Base-by-base conservation (phyloP, 2,797 vertebrate species). In the Carcharodon carcharias region DNA sequence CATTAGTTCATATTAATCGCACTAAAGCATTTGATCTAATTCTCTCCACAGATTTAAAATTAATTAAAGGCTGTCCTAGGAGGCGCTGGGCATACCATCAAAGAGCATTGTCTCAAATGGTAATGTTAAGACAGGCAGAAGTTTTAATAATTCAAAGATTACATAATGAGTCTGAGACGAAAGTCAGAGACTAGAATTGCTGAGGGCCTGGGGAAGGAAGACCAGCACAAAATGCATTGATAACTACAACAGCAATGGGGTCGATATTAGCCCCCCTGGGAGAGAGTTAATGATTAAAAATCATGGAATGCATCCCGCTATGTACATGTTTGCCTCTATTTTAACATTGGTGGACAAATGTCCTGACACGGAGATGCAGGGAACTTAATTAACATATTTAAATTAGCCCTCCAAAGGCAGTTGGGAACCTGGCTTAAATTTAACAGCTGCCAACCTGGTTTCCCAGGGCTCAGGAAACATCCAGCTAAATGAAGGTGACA, bases 41-140 rank as follows among this genome's bases (percentile, higher is more conserved):
- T 61, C 61, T 40, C 89, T 92, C 89, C 58, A n/a, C 56, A n/a
- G 58, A 65, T 92, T 89, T 58, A 89, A 89, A 89, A 58, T 89
- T 58, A 89, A 58, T 89, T 58, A 58, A 85, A 54, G 9, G 9
- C 54, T 56, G 50, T 58, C 1, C 50, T 31, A 89, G 28, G 87
- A 58, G 54, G 5, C 9, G 54, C 54, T 31, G 8, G 11, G 54
- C 40, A 89, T 89, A 58, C 28, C 28, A 54, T 56, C 54, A 56
- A 89, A 12, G 28, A 58, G 28, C 8, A 58, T 58, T 58, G 87
- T 58, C 50, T 89, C 26, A 23, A 56, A 56, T 31, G 23, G 45
- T 54, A 88, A 88, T 89, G 54, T 89, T 58, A 54, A 89, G 87
- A 12, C 50, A 89, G 28, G 87, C 50, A 31, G 54, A 54, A 28